Base-by-base conservation (phyloP, 1,140 invertebrate genomes). In the Drosophila rufa region DNA sequence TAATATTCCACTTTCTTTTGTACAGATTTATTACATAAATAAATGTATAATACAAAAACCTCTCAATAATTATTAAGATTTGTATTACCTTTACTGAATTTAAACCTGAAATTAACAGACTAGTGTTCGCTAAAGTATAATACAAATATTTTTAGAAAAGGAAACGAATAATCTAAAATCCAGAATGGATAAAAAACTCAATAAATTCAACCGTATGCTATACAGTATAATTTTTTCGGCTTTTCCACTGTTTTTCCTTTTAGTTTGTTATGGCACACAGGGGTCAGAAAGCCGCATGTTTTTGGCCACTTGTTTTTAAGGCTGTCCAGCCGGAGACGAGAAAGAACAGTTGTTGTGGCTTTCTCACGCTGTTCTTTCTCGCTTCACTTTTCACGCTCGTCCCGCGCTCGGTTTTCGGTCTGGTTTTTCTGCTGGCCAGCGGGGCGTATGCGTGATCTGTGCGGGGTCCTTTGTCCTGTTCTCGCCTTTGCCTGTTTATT, bases 291-390 rank as follows among this genome's bases (percentile, higher is more conserved):
- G 78, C 79, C 78, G 48, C 71, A 75, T 80, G 71, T 80, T 80
- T 80, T 80, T 70, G 79, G 79, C 59, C 59, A 59, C 62, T 69
- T 80, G 57, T 47, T 75, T 56, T 75, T 80, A 80, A 74, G 61
- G 30, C 46, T 51, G 69, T 59, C 67, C 66, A 58, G 66, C 51
- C 42, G 69, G 25, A 58, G 65, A 36, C 25, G 57, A 58, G 57
- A 42, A 43, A 19, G 36, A 65, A 53, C 64, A 40, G 69, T 70
- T 71, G 65, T 65, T 50, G 62, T 46, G 67, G 67, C 48, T 48
- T 55, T 62, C 58, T 66, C 30, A 2, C 56, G 56, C 56, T 30
- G 57, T 27, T 19, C 42, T 55, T 19, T 22, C 30, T 38, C 27
- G 42, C 43, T 36, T 3, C 43, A 15, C 27, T 30, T 30, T n/a